Evolutionary conservation across 92 coral and sea anemone genomes (phyloP), one percentile per base, ranked within the genome.

Genomic region (Pocillopora grandis): DNA sequence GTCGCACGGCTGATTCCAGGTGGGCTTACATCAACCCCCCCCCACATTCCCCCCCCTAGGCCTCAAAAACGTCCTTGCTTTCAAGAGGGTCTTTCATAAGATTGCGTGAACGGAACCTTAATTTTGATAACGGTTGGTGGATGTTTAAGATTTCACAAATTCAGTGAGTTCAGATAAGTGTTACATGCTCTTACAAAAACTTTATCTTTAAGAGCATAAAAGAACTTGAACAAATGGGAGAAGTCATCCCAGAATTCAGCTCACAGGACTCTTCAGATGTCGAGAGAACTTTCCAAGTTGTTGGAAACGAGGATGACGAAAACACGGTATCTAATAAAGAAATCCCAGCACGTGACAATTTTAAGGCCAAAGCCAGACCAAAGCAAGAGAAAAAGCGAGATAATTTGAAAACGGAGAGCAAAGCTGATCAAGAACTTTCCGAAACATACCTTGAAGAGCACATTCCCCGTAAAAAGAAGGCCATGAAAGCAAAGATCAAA

Each of bases 381-480:
- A 76, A 76, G 37, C 58, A 69, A 33, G 87, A 66, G 17, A 76
- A 88, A 58, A 76, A 70, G 23, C 75, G 56, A 16, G 88, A 57
- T 19, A 63, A 64, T 23, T n/a, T 37, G 7, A 61, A 71, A 18
- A 21, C 20, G 55, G 88, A 77, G 70, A 66, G 83, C 2, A 80
- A 82, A 58, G 77, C 77, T 5, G 80, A 77, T 12, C 70, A 74
- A 19, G 77, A 77, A 48, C 58, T 58, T 55, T 19, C 63, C 15
- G 56, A 55, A 58, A 80, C 76, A 35, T 21, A 58, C 21, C 72
- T 74, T 10, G 81, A 90, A 71, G 72, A 90, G 55, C 64, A 87
- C 55, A 85, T 91, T 36, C 94, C 94, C 59, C 80, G 87, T 19
- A 87, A 88, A 66, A 92, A 94, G 69, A 87, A 85, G 61, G 91